phyloP scores from a whole-genome alignment of 1,140 invertebrate genomes.

The Temnothorax nylanderi region DNA sequence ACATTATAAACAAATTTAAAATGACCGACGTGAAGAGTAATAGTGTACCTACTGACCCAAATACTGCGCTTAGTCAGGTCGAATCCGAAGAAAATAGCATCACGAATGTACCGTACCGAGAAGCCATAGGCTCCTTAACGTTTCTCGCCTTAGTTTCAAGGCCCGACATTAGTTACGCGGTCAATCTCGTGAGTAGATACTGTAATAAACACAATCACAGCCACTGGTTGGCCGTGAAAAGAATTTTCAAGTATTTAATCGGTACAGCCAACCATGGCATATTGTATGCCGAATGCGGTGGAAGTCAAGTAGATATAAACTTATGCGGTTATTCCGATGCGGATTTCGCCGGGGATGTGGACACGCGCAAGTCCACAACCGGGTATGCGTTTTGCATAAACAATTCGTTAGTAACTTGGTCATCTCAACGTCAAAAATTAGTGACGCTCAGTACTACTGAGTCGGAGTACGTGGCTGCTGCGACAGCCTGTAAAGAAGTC shows the following conservation, averaged over 20 bases:
- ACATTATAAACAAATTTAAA: neutral
- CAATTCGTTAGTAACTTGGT: neutral
- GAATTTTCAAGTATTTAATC: neutral
- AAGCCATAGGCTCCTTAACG: neutral
- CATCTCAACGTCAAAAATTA: neutral
- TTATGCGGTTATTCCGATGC: slow-evolving; percentile 41
- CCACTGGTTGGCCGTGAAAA: neutral
- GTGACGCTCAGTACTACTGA: neutral
- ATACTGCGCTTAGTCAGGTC: neutral
- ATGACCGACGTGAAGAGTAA: neutral
- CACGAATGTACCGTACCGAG: neutral
- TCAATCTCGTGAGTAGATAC: neutral
- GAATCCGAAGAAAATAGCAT: neutral
- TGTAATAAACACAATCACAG: neutral
- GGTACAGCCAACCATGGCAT: neutral
- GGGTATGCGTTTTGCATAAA: neutral
- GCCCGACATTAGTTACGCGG: neutral
- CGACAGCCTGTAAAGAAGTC: neutral
- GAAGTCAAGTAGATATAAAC: neutral
- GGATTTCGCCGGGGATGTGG: neutral
- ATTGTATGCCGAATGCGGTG: neutral
- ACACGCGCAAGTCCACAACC: neutral
- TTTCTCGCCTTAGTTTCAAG: neutral
- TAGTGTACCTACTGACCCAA: neutral
- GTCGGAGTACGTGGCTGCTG: neutral